Evolutionary conservation across 2,888 invertebrate genomes (phyloP).

Genomic region (Sphaerophoria rueppellii): DNA sequence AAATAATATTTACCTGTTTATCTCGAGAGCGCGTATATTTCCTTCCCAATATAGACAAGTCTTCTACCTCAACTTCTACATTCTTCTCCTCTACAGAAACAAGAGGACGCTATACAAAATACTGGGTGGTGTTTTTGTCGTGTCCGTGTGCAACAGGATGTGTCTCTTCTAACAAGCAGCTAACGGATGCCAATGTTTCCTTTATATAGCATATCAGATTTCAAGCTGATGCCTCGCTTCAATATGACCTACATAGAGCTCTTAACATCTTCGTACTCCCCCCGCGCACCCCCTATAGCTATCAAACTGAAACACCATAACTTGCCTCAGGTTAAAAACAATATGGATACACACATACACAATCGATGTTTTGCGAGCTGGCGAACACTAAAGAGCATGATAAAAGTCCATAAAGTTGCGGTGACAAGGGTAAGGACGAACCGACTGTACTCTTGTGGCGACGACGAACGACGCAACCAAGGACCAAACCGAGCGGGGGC

Average conservation of each 20-base stretch:
- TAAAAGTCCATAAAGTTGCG: constrained; percentile 48
- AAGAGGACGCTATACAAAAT: neutral
- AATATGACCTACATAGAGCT: constrained; percentile 58
- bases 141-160: constrained; percentile 69
- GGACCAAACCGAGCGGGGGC: constrained; percentile 18
- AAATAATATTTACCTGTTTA: constrained; percentile 72
- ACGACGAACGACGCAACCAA: neutral
- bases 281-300: constrained; percentile 11
- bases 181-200: constrained; percentile 63
- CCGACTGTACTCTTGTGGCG: neutral
- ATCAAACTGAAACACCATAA: neutral
- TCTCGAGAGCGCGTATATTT: constrained; percentile 57
- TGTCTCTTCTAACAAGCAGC: constrained; percentile 63
- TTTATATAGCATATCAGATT: constrained; percentile 58
- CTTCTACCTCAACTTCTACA: neutral
- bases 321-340: constrained; percentile 62
- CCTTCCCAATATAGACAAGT: neutral
- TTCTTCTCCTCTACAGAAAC: too few species aligned
- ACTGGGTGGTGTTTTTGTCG: constrained; percentile 25
- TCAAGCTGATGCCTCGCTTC: constrained; percentile 55
- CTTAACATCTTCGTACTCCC: neutral
- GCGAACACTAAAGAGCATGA: constrained; percentile 46
- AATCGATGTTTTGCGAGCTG: constrained; percentile 51
- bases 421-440: constrained; percentile 12
- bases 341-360: constrained; percentile 42